phyloP scores from a whole-genome alignment of 1,140 invertebrate genomes.

The Tribolium castaneum region DNA sequence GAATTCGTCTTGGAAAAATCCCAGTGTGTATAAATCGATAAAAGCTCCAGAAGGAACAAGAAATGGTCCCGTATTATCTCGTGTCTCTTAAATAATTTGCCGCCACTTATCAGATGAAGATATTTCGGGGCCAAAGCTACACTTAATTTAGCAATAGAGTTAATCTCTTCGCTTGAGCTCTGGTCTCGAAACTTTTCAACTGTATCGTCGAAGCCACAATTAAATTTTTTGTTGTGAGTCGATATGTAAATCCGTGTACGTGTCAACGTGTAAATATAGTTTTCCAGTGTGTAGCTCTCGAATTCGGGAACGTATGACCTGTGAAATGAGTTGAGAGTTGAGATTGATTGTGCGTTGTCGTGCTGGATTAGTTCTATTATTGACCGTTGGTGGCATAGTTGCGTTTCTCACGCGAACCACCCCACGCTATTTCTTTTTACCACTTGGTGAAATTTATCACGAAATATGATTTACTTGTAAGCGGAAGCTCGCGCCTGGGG shows the following conservation, averaged over 20 bases:
- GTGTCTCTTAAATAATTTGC: slow-evolving; percentile 33
- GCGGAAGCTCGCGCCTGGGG: slow-evolving; percentile 1
- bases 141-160: slow-evolving; percentile 34
- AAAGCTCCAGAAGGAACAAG: neutral
- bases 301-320: slow-evolving; percentile 33
- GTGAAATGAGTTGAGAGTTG: slow-evolving; percentile 40
- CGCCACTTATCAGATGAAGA: slow-evolving; percentile 33
- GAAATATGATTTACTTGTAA: slow-evolving; percentile 50
- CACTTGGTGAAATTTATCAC: slow-evolving; percentile 51
- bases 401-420: slow-evolving; percentile 50
- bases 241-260: slow-evolving; percentile 11
- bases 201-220: no score
- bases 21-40: neutral
- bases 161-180: slow-evolving; percentile 16
- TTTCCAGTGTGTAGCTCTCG: slow-evolving; percentile 23
- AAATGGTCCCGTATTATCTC: slow-evolving; percentile 7
- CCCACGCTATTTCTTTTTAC: slow-evolving; percentile 44
- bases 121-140: slow-evolving; percentile 26
- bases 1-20: neutral
- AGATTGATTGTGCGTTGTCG: slow-evolving; percentile 53
- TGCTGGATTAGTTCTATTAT: slow-evolving; percentile 53
- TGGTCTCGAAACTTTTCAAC: neutral
- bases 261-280: slow-evolving; percentile 32
- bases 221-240: no score
- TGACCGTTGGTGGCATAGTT: slow-evolving; percentile 47